Percentiles rank a stretch among this genome's conserved stretches.
phyloP scores from a whole-genome alignment of 2,113 vertebrate species.

The Trachemys scripta region DNA sequence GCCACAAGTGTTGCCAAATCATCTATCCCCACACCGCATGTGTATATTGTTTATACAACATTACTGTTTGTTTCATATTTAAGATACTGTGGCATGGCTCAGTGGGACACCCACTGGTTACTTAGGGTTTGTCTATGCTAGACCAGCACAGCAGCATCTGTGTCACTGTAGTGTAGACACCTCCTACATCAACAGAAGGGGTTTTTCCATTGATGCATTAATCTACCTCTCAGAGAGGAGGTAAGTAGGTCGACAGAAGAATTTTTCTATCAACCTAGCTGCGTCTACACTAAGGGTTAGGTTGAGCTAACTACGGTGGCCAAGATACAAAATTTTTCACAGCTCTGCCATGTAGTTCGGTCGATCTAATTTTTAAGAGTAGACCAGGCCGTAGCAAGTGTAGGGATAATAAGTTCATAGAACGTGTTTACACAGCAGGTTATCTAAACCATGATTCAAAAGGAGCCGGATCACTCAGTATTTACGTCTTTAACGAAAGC shows the following conservation, averaged over 20 bases:
- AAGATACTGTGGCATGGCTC: background rate
- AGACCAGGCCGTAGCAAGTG: background rate
- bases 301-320: background rate
- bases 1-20: background rate
- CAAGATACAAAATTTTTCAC: background rate
- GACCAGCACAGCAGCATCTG: background rate
- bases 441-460: background rate
- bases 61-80: background rate
- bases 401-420: background rate
- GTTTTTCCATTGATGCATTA: background rate
- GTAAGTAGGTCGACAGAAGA: background rate
- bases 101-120: background rate
- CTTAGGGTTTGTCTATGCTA: background rate
- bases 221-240: background rate
- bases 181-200: background rate
- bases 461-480: background rate
- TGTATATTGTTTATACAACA: accelerated
- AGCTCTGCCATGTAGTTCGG: background rate
- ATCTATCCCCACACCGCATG: background rate
- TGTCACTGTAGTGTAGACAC: background rate
- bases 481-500: constrained; percentile 26
- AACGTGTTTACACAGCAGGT: background rate
- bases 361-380: background rate
- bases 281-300: background rate
- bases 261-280: background rate